Evolutionary conservation across 2,888 invertebrate species (phyloP).

Genomic region (Ptilodon capucinus): DNA sequence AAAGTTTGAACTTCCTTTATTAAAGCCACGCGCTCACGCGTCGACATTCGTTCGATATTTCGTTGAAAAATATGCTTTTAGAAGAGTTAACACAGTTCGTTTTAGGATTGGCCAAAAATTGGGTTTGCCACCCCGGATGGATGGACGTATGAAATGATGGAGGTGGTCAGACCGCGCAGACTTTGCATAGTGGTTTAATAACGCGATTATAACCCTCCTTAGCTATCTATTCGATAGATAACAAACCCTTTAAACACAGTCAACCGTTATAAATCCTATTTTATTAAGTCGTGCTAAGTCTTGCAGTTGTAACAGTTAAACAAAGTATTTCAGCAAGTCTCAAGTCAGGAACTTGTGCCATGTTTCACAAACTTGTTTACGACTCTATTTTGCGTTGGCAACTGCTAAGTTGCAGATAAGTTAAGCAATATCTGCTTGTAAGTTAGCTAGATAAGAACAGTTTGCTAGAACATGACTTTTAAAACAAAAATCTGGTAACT

Average conservation of each 20-base stretch:
- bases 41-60: no score
- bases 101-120: no score
- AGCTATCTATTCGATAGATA: no score
- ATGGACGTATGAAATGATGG: no score
- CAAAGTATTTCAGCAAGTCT: conserved; percentile 13
- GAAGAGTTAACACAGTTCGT: no score
- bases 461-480: conserved; percentile 21
- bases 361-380: conserved; percentile 26
- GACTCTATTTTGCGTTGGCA: conserved; percentile 28
- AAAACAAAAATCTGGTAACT: conserved; percentile 17
- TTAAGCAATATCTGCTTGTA: conserved; percentile 30
- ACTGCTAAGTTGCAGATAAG: conserved; percentile 28
- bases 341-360: conserved; percentile 14
- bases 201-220: no score
- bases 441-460: conserved; percentile 27
- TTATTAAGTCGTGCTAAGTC: not conserved
- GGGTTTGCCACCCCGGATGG: no score
- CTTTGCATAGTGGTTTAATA: no score
- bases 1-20: no score
- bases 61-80: no score
- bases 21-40: no score
- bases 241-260: not conserved
- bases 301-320: conserved; percentile 6
- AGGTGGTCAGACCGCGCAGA: no score
- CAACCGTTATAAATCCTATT: not conserved